phyloP scores from a whole-genome alignment of 2,113 vertebrate genomes.

The Eptatretus burgeri region DNA sequence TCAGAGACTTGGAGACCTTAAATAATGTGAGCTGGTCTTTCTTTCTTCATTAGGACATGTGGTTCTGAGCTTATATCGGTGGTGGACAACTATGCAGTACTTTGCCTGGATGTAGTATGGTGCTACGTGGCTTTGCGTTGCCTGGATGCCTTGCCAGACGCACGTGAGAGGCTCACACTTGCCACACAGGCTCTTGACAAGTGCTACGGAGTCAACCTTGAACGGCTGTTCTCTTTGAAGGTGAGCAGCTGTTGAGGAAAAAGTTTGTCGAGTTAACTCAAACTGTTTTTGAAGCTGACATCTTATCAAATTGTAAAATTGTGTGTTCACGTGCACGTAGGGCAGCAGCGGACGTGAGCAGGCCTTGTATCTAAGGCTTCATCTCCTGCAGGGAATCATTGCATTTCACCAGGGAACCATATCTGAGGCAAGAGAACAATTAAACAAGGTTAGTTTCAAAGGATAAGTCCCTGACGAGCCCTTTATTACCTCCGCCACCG shows the following conservation, averaged over 20 bases:
- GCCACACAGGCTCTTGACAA: conserved; percentile 46
- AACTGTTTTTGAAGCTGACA: background rate
- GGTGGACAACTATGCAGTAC: conserved; percentile 65
- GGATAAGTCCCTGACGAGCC: too few relatives aligned
- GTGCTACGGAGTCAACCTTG: conserved; percentile 50
- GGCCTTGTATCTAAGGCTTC: conserved; percentile 56
- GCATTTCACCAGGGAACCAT: conserved; percentile 45
- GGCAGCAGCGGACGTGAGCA: conserved; percentile 66
- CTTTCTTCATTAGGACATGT: conserved; percentile 26
- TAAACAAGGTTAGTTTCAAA: conserved; percentile 28
- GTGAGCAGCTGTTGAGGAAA: conserved; percentile 16
- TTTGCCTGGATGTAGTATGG: conserved; percentile 88
- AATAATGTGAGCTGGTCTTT: background rate
- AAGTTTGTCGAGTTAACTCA: background rate
- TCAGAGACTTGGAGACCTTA: background rate
- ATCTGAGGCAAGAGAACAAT: conserved; percentile 24
- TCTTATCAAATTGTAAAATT: background rate
- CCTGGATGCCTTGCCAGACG: conserved; percentile 43
- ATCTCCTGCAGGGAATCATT: conserved; percentile 61
- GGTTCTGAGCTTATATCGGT: conserved; percentile 29
- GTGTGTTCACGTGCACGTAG: conserved; percentile 16
- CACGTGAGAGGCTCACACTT: conserved; percentile 26
- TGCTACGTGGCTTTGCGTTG: conserved; percentile 45
- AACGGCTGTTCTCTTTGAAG: conserved; percentile 53
- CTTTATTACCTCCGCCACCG: too few relatives aligned